Evolutionary conservation across 1,140 invertebrate species (phyloP), one percentile per base, ranked within the genome.

Genomic region (fruit fly (Drosophila melanogaster)): DNA sequence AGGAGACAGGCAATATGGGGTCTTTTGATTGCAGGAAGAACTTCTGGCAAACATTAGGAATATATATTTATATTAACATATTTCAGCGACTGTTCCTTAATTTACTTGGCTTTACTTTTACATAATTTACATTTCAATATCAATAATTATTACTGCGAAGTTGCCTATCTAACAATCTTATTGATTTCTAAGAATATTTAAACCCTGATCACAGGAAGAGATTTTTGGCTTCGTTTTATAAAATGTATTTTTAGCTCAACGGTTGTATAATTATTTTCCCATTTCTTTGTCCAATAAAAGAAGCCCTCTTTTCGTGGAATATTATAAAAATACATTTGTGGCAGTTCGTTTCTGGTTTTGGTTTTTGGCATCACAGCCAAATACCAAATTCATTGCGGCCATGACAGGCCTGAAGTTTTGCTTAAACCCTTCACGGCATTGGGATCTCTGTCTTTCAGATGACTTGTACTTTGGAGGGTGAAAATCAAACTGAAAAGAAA

Each of bases 401-500:
- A 62, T 86, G 81, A 86, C 81, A 81, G 81, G 79, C 75, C 71
- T 89, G 65, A 87, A 83, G 83, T 79, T 86, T 65, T 19, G 64
- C 66, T 73, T 59, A 87, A 79, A 83, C 83, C 79, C 84, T 87
- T 87, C 62, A 86, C 50, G 65, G 44, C 67, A 77, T 56, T 76
- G 44, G 61, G 53, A 74, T 58, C 60, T 77, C 54, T 58, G 69
- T 75, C 50, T 51, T 41, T 43, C 56, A 61, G 51, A 87, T 87
- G 84, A 87, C 79, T 87, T 87, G 86, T 83, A 76, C 75, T 54
- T 86, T 81, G 65, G 49, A 78, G 83, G 84, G 83, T 83, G 84
- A 87, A 87, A 89, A 87, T 87, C 84, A 79, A 87, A 87, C 81
- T 57, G 84, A 77, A 87, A 87, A 87, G 83, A 87, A 87, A 87